phyloP scores from a whole-genome alignment of 2,888 invertebrate genomes.

The Rhagonycha lutea region DNA sequence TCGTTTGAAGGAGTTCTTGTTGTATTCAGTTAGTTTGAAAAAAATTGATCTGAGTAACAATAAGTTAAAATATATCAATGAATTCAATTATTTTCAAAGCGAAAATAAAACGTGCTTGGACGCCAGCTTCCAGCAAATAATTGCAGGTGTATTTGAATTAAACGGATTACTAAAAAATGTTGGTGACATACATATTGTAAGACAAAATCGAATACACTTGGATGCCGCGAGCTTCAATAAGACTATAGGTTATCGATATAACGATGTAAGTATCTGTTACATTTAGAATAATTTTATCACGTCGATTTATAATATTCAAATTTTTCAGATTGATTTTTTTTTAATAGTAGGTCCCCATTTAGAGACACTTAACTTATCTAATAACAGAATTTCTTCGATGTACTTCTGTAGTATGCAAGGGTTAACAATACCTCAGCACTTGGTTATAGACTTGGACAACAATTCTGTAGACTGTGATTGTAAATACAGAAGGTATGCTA shows the following conservation, averaged over 20 bases:
- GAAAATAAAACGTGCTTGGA: conserved; percentile 56
- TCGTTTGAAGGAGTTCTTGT: conserved; percentile 7
- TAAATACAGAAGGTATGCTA: conserved; percentile 58
- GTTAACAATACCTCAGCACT: neutral
- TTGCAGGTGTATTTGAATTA: too few species aligned
- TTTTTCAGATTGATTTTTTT: neutral
- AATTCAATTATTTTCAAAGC: too few species aligned
- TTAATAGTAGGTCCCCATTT: neutral
- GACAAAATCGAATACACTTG: conserved; percentile 51
- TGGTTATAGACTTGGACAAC: conserved; percentile 52
- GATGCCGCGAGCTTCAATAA: conserved; percentile 71
- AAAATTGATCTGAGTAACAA: conserved; percentile 56
- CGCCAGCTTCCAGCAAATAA: conserved; percentile 66
- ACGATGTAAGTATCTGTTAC: conserved; percentile 56
- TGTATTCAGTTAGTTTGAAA: conserved; percentile 46
- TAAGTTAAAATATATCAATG: conserved; percentile 27
- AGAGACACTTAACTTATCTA: neutral
- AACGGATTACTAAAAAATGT: too few species aligned
- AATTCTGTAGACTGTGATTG: conserved; percentile 71
- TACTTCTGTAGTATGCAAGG: neutral
- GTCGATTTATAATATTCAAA: neutral
- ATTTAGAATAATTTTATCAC: neutral
- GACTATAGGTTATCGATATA: too few species aligned
- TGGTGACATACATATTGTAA: too few species aligned
- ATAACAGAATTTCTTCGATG: neutral